phyloP scores from a whole-genome alignment of 2,113 vertebrate species.

The Cromileptes altivelis region DNA sequence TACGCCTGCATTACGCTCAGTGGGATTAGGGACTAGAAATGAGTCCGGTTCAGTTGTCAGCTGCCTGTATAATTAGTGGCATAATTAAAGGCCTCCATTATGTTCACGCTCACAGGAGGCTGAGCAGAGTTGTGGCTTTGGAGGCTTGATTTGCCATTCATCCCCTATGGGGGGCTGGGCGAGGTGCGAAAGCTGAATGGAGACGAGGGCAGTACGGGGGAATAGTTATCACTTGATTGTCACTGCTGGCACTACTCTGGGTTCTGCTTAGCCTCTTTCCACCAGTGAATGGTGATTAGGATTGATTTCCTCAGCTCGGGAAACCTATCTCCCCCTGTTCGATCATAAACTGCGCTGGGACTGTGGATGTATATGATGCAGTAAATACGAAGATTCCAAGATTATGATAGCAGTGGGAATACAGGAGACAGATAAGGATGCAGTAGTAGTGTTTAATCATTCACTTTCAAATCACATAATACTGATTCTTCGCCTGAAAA shows the following conservation, averaged over 20 bases:
- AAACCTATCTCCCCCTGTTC: neutral
- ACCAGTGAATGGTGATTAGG: conserved; percentile 50
- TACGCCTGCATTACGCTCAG: conserved; percentile 33
- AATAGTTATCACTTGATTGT: conserved; percentile 45
- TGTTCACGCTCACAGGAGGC: conserved; percentile 63
- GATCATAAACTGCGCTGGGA: conserved; percentile 15
- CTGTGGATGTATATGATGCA: conserved; percentile 28
- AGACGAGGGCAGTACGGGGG: conserved; percentile 17
- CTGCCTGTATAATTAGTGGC: conserved; percentile 75
- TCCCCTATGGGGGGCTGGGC: conserved; percentile 35
- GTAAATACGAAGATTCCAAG: conserved; percentile 23
- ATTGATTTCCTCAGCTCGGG: conserved; percentile 52
- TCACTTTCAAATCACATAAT: conserved; percentile 9
- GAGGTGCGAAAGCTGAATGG: conserved; percentile 52
- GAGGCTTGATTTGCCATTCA: conserved; percentile 66
- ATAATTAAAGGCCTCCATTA: conserved; percentile 81
- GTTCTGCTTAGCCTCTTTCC: conserved; percentile 2
- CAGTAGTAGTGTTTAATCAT: conserved; percentile 34
- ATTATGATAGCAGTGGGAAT: conserved; percentile 34
- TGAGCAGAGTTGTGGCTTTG: conserved; percentile 58
- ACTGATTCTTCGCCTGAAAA: neutral
- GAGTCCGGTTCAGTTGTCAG: conserved; percentile 65
- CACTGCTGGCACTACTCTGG: conserved; percentile 21
- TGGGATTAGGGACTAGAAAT: conserved; percentile 61
- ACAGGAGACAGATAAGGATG: conserved; percentile 9